Conservation (phyloP, 2,888 invertebrate genomes). For the Dicycla oo region DNA sequence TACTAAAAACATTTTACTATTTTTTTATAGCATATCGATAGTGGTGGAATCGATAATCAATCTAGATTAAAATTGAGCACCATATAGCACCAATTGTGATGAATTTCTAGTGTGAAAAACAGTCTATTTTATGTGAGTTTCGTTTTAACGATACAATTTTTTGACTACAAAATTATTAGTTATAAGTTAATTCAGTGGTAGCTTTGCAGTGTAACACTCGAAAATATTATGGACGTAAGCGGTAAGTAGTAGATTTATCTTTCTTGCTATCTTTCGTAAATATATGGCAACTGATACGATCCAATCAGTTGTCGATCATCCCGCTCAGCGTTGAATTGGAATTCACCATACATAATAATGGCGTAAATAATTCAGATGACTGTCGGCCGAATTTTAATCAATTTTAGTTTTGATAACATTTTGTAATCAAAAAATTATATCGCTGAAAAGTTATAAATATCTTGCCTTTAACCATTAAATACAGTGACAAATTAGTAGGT, state of each 20-base stretch:
- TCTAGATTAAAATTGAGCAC: conserved; percentile 76
- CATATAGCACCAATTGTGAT: conserved; percentile 81
- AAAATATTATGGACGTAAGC: neutral
- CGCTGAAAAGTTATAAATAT: conserved; percentile 35
- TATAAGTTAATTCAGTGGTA: neutral
- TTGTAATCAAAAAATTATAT: conserved; percentile 36
- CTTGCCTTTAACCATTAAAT: conserved; percentile 35
- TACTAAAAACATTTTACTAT: neutral
- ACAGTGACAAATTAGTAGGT: conserved; percentile 60
- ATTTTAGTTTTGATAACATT: neutral
- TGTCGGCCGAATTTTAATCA: neutral
- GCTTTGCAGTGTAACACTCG: neutral
- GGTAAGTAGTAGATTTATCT: conserved; percentile 22
- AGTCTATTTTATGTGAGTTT: conserved; percentile 48
- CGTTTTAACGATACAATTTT: conserved; percentile 32
- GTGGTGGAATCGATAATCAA: conserved; percentile 45
- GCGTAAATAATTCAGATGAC: neutral
- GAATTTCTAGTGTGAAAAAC: conserved; percentile 37
- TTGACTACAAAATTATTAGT: neutral
- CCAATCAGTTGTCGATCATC: conserved; percentile 7
- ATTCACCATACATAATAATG: neutral
- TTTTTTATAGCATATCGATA: conserved; percentile 8
- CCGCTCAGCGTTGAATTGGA: conserved; percentile 1
- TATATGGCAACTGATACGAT: conserved; percentile 13
- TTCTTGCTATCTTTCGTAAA: neutral